Conservation (phyloP, 2,888 invertebrate genomes). For the Acronicta aceris region DNA sequence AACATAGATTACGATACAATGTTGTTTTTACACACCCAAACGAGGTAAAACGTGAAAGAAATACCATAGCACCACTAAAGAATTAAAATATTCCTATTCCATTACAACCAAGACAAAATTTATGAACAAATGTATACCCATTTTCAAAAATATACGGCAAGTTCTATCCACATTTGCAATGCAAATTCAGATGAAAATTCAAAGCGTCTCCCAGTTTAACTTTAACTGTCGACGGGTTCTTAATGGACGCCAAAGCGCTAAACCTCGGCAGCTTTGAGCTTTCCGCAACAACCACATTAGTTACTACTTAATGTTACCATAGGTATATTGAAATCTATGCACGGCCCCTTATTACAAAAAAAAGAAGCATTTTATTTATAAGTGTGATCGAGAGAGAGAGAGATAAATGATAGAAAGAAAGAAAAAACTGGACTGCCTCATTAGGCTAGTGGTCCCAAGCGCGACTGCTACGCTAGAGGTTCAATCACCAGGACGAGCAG, state of each 20-base stretch:
- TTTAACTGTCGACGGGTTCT: constrained; percentile 69
- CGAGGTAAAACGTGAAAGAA: too few relatives aligned
- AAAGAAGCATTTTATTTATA: too few relatives aligned
- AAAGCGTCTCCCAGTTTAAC: constrained; percentile 68
- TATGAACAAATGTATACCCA: constrained; percentile 42
- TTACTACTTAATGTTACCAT: constrained; percentile 52
- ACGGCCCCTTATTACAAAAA: too few relatives aligned
- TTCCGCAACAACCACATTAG: constrained; percentile 74
- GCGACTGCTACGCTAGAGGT: too few relatives aligned
- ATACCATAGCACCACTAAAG: too few relatives aligned
- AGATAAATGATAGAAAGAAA: too few relatives aligned
- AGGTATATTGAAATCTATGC: not conserved
- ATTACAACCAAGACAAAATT: constrained; percentile 30
- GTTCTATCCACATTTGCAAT: constrained; percentile 67
- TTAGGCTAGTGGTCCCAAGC: too few relatives aligned
- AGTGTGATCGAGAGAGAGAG: too few relatives aligned
- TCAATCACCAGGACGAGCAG: too few relatives aligned
- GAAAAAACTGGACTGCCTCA: too few relatives aligned
- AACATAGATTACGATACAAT: too few relatives aligned
- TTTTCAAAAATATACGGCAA: constrained; percentile 60
- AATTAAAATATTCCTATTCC: constrained; percentile 18
- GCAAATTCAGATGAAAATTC: constrained; percentile 72
- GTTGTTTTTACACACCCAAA: too few relatives aligned
- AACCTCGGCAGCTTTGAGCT: constrained; percentile 72
- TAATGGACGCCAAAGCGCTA: constrained; percentile 73